Evolutionary conservation across 2,888 invertebrate species (phyloP).

Genomic region (Cryptophagus acutangulus): DNA sequence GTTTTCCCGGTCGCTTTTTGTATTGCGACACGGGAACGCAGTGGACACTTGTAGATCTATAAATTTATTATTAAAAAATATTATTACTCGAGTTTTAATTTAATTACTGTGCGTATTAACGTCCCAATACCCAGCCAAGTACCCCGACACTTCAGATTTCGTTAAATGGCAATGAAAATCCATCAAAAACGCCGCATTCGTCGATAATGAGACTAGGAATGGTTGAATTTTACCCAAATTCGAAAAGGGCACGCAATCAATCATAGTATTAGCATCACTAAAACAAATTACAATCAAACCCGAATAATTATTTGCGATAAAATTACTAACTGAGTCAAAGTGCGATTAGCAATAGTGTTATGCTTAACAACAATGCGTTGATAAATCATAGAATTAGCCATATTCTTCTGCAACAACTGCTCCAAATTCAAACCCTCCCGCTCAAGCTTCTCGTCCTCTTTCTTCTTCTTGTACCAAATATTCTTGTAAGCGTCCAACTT

Average conservation of each 20-base stretch:
- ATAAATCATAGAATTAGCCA: constrained; percentile 43
- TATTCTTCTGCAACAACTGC: constrained; percentile 30
- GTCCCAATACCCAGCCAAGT: constrained; percentile 93
- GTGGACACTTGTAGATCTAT: constrained; percentile 80
- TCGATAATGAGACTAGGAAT: constrained; percentile 80
- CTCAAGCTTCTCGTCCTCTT: constrained; percentile 43
- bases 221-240: constrained; percentile 88
- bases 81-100: constrained; percentile 5
- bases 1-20: constrained; percentile 72
- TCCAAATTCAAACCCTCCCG: constrained; percentile 29
- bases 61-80: constrained; percentile 33
- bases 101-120: constrained; percentile 85
- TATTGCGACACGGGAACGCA: constrained; percentile 82
- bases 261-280: constrained; percentile 86
- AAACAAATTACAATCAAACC: constrained; percentile 25
- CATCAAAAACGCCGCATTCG: constrained; percentile 80
- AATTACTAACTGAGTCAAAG: constrained; percentile 61
- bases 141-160: constrained; percentile 94
- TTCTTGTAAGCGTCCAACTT: constrained; percentile 87
- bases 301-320: constrained; percentile 5
- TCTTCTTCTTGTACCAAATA: constrained; percentile 68
- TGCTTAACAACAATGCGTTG: constrained; percentile 70
- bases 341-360: constrained; percentile 68
- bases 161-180: constrained; percentile 93
- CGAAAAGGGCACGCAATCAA: constrained; percentile 84